These are phyloP conservation scores for Blennius ocellaris DNA, from an alignment of 2,113 vertebrate species.

Conservation along the genomic window DNA sequence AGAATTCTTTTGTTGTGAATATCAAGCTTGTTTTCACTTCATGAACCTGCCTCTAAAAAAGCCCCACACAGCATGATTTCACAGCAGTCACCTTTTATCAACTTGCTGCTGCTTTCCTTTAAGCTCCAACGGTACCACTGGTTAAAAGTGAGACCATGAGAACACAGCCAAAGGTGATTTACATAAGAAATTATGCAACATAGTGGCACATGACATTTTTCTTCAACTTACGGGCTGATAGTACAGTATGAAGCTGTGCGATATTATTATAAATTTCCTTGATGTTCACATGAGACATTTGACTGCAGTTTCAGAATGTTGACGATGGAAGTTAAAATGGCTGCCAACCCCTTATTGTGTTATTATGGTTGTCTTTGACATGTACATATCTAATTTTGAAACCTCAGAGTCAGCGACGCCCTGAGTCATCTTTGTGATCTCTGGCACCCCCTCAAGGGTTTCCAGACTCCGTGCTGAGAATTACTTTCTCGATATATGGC, in stretches of 20 bases:
- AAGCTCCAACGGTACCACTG: slow-evolving; percentile 5
- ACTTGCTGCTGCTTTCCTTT: slow-evolving; percentile 25
- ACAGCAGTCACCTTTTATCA: slow-evolving; percentile 4
- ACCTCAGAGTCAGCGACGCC: too few species aligned
- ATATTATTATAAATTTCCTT: neutral
- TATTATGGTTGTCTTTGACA: too few species aligned
- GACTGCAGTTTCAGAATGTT: neutral
- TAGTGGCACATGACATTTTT: slow-evolving; percentile 28
- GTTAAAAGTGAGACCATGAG: slow-evolving; percentile 31
- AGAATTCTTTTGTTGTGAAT: neutral
- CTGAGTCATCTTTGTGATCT: too few species aligned
- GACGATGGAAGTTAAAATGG: too few species aligned
- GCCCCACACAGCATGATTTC: slow-evolving; percentile 28
- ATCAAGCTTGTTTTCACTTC: neutral
- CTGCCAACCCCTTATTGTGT: too few species aligned
- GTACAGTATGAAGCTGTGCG: slow-evolving; percentile 1
- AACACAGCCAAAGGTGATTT: slow-evolving; percentile 41
- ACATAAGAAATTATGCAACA: slow-evolving; percentile 41
- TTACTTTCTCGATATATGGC: neutral
- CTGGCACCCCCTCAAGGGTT: too few species aligned
- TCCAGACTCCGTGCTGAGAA: too few species aligned
- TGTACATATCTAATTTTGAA: too few species aligned
- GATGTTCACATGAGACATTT: slow-evolving; percentile 7
- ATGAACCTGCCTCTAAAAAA: slow-evolving; percentile 13
- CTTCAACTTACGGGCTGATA: slow-evolving; percentile 2